Percentiles rank a stretch among this genome's conserved stretches.
Conservation (phyloP, 2,888 invertebrate genomes). For the Fabriciana adippe region DNA sequence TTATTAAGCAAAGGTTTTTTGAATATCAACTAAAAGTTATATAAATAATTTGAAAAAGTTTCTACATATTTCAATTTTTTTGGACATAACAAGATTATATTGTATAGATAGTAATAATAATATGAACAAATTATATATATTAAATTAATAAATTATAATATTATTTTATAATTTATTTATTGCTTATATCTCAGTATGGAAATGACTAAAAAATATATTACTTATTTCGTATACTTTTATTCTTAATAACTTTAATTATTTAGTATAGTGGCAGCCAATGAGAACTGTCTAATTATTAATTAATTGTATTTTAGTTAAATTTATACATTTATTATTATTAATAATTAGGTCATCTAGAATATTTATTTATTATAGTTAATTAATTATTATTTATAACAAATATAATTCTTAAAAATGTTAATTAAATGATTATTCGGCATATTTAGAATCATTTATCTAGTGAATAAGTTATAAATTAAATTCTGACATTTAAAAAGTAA, state of each 20-base stretch:
- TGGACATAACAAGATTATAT: too few species aligned
- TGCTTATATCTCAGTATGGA: not conserved
- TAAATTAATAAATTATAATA: not conserved
- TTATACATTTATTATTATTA: slow-evolving; percentile 3
- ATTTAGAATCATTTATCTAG: not conserved
- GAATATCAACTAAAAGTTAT: too few species aligned
- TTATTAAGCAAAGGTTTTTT: not conserved
- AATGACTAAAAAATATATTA: too few species aligned
- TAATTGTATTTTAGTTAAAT: not conserved
- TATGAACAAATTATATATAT: not conserved
- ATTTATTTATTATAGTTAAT: not conserved
- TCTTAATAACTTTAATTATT: too few species aligned
- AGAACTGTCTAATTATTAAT: not conserved
- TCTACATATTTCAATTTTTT: too few species aligned
- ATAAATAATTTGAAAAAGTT: too few species aligned
- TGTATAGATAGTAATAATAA: too few species aligned
- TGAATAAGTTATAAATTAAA: not conserved
- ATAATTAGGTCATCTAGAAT: not conserved
- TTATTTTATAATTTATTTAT: not conserved
- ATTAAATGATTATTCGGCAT: too few species aligned
- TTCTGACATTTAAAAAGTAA: not conserved
- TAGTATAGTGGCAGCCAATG: too few species aligned
- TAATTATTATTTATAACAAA: too few species aligned
- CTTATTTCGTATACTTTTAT: too few species aligned
- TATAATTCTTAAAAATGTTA: too few species aligned